Percentiles rank a stretch among this genome's conserved stretches.
Conservation (phyloP, 1,140 invertebrate species). For the Caenorhabditis elegans region WBcel235 BX284606.5:2608001-2608500, state of each 20-base stretch:
- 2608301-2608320: constrained; percentile 36
- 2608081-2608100: background rate
- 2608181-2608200: too few species aligned
- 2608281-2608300: constrained; percentile 2
- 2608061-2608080: background rate
- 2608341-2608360: constrained; percentile 7
- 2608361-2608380: background rate
- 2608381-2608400: background rate
- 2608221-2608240: constrained; percentile 7
- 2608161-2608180: background rate
- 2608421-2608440: constrained; percentile 1
- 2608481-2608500: constrained; percentile 12
- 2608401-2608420: constrained; percentile 12
- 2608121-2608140: constrained; percentile 20
- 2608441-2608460: constrained; percentile 4
- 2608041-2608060: background rate
- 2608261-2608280: constrained; percentile 14
- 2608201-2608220: too few species aligned
- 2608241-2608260: constrained; percentile 3
- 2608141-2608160: background rate
- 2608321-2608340: constrained; percentile 8
- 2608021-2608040: constrained; percentile 8
- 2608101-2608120: background rate
- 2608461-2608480: constrained; percentile 27
- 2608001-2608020: background rate